Base-by-base conservation (phyloP, 2,797 vertebrate genomes). In the Sebastes trivittatus region DNA sequence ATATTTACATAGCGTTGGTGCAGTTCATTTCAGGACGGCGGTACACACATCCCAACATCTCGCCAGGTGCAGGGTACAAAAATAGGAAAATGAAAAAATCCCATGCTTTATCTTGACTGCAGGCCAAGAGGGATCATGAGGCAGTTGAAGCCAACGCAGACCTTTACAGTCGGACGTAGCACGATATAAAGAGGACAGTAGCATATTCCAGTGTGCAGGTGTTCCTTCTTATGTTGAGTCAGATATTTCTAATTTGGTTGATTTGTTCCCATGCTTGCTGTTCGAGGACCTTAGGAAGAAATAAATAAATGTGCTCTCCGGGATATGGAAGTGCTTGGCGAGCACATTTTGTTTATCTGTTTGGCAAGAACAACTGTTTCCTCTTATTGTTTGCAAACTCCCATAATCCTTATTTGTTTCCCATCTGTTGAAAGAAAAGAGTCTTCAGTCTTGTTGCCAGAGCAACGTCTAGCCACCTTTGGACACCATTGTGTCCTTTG, bases 401-500 rank as follows among this genome's bases (percentile, higher is more conserved):
- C 55, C 6, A 54, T 80, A 88, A 79, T 92, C 88, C 83, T 62
- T 65, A 25, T 82, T 83, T 32, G 55, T 25, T 62, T 56, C 46
- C 70, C 67, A 49, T 67, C 42, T 76, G 60, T 81, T 61, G 30
- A 73, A 77, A 72, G 52, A 83, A 80, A 72, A 11, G 7, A 64
- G 36, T 61, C 38, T 63, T 71, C 22, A 20, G 38, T 69, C 52
- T 7, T 55, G 56, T 13, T 34, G 22, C 30, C 20, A 52, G 32
- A 60, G 9, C 55, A 20, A 66, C n/a, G 14, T 56, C 74, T 92
- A 95, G 10, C 83, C 97, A 92, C 95, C 96, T 8, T 94, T 96
- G 85, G 96, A 95, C 93, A 98, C 97, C 97, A 97, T 97, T 6
- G 98, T 98, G 88, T 99, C 98, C 94, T 97, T 99, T 32, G 98